A percentile compares a stretch with the other conserved stretches of the same genome.
phyloP scores from a whole-genome alignment of 2,888 invertebrate species.

The Eurytoma californica region DNA sequence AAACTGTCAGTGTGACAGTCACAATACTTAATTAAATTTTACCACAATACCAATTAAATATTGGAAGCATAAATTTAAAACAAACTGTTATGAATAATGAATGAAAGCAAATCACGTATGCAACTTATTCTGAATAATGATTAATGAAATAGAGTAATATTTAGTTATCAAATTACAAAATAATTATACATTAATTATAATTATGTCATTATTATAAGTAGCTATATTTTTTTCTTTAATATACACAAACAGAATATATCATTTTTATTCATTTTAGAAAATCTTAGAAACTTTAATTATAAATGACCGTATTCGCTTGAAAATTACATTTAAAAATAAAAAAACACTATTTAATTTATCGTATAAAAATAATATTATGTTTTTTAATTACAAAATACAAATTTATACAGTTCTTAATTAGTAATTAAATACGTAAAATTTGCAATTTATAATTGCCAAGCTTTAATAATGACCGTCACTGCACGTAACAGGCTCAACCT shows the following conservation, averaged over 20 bases:
- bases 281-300: not conserved
- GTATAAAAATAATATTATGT: not conserved
- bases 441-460: not conserved
- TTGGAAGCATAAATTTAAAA: not conserved
- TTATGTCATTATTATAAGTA: no score
- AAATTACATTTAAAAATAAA: not conserved
- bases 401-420: not conserved
- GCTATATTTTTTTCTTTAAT: no score
- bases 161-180: no score
- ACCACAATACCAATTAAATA: no score
- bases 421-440: not conserved
- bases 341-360: not conserved
- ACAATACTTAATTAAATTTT: slow-evolving; percentile 1
- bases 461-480: slow-evolving; percentile 26
- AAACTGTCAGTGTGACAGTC: slow-evolving; percentile 21
- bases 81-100: no score
- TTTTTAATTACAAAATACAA: not conserved
- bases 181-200: slow-evolving; percentile 15
- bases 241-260: no score
- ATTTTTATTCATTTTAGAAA: not conserved
- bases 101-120: no score
- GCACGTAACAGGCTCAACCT: slow-evolving; percentile 2
- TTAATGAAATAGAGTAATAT: no score
- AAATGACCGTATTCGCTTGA: not conserved
- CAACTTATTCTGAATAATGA: no score